Evolutionary conservation across 2,797 vertebrate genomes (phyloP).

Genomic region (Lacerta agilis): DNA sequence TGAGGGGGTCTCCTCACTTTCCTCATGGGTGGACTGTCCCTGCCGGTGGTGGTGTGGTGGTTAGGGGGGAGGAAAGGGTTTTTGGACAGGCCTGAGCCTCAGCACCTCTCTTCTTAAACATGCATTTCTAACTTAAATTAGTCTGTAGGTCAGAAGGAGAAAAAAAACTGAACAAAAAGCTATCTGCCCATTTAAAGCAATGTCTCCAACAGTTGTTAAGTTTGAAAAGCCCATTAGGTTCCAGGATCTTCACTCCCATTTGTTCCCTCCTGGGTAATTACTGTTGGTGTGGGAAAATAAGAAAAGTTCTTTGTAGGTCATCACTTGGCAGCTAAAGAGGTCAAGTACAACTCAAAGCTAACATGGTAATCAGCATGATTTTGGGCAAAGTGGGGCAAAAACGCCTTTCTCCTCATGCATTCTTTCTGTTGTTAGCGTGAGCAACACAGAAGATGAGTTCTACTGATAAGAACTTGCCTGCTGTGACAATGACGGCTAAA

Average conservation of each 20-base stretch:
- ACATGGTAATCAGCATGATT: rapidly evolving
- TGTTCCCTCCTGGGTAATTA: background rate
- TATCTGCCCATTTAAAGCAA: background rate
- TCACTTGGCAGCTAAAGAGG: background rate
- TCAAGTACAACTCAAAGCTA: background rate
- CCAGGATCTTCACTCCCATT: background rate
- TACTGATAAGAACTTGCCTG: background rate
- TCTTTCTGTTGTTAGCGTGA: background rate
- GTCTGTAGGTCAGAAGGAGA: background rate
- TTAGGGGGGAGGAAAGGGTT: background rate
- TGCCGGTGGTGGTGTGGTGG: background rate
- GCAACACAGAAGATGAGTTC: background rate
- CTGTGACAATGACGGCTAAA: background rate
- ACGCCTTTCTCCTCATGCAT: background rate
- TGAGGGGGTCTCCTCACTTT: no score
- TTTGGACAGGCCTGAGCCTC: no score
- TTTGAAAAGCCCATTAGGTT: slow-evolving; percentile 9
- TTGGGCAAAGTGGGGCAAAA: rapidly evolving
- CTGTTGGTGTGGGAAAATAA: slow-evolving; percentile 1
- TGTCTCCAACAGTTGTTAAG: background rate
- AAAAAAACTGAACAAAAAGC: background rate
- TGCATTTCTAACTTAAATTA: background rate
- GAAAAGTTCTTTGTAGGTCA: background rate
- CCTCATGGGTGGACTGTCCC: no score
- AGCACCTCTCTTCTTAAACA: background rate